Conservation (phyloP, 2,113 vertebrate species). For the Anseranas semipalmata region DNA sequence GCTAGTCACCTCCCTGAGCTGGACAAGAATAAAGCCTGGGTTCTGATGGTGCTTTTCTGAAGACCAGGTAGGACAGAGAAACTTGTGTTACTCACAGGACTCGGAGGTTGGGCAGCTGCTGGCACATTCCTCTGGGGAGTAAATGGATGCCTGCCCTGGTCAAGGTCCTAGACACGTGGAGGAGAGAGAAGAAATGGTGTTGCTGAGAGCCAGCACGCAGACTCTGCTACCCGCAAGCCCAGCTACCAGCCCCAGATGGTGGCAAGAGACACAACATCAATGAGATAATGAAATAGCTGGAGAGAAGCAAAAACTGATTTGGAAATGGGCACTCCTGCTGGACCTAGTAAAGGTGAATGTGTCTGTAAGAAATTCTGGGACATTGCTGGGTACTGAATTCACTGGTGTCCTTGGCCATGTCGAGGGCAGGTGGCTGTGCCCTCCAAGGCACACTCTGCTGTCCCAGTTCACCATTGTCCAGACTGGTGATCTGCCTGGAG, state of each 20-base stretch:
- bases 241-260: not conserved
- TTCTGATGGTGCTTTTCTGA: not conserved
- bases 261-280: not conserved
- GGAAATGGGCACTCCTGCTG: not conserved
- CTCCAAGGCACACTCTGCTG: not conserved
- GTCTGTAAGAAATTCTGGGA: not conserved
- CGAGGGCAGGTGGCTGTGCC: not conserved
- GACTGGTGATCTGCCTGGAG: not conserved
- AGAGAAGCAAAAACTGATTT: not conserved
- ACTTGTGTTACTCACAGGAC: slow-evolving; percentile 85
- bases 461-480: not conserved
- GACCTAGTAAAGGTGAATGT: not conserved
- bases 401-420: not conserved
- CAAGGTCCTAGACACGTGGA: slow-evolving; percentile 81
- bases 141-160: slow-evolving; percentile 87
- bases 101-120: slow-evolving; percentile 89
- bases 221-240: not conserved
- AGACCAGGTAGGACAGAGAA: not conserved
- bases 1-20: not conserved
- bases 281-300: not conserved
- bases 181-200: slow-evolving; percentile 6
- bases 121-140: slow-evolving; percentile 89
- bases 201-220: not conserved
- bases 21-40: not conserved
- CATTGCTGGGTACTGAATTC: not conserved